These are phyloP conservation scores for Pheosia tremula DNA, from an alignment of 2,888 invertebrate species.

Conservation along the genomic window DNA sequence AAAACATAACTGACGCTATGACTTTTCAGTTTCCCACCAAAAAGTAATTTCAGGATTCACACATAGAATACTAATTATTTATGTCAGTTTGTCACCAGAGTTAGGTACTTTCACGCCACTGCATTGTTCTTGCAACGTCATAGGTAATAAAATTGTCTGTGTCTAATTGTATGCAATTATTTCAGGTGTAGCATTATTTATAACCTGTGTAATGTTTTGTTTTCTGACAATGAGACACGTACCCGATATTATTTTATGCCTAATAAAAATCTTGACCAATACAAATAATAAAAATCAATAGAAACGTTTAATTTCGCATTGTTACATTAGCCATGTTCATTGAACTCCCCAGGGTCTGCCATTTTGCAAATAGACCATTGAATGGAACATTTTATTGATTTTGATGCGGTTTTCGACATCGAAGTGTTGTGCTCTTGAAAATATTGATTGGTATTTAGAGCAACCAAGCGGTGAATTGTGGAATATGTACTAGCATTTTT, in stretches of 20 bases:
- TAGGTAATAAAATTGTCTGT: not conserved
- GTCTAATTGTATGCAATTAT: not conserved
- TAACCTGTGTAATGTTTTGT: not conserved
- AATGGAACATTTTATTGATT: conserved; percentile 1
- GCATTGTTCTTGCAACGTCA: not conserved
- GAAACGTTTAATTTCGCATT: not conserved
- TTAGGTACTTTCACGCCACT: too few species aligned
- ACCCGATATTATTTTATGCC: conserved; percentile 5
- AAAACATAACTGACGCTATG: too few species aligned
- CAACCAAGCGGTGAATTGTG: not conserved
- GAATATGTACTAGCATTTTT: not conserved
- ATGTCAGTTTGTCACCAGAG: too few species aligned
- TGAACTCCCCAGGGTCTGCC: conserved; percentile 1
- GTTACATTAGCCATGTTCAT: not conserved
- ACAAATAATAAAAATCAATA: not conserved
- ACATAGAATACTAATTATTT: too few species aligned
- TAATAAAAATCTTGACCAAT: not conserved
- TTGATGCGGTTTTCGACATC: conserved; percentile 2
- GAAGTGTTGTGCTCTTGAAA: not conserved
- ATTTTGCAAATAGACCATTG: conserved; percentile 1
- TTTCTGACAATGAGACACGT: not conserved
- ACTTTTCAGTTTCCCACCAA: too few species aligned
- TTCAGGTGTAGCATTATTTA: too few species aligned
- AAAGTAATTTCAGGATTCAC: too few species aligned
- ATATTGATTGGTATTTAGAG: conserved; percentile 2